Conservation (phyloP, 2,113 vertebrate genomes). For the Phaethon lepturus region DNA sequence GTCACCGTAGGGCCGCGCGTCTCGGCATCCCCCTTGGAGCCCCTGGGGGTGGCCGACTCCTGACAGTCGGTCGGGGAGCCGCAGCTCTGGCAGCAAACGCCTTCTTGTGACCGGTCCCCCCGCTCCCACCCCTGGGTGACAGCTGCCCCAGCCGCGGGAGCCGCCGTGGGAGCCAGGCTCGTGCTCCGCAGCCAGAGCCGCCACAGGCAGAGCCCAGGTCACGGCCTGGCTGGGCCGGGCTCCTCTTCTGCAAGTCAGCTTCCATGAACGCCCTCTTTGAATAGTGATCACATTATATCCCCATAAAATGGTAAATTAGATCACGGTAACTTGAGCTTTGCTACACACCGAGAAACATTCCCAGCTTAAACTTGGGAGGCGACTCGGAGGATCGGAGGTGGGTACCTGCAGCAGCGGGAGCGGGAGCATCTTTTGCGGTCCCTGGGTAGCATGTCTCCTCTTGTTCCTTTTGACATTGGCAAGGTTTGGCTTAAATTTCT, state of each 20-base stretch:
- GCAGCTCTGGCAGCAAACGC: neutral
- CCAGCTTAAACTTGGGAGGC: neutral
- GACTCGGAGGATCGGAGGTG: rapidly evolving
- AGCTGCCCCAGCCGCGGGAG: too few species aligned
- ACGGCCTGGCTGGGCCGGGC: rapidly evolving
- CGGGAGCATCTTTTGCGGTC: rapidly evolving
- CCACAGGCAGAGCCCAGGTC: rapidly evolving
- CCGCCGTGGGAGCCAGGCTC: too few species aligned
- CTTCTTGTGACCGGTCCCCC: rapidly evolving
- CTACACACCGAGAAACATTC: rapidly evolving
- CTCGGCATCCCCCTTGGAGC: neutral
- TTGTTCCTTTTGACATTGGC: rapidly evolving
- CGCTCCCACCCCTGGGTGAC: neutral
- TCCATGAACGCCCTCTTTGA: neutral
- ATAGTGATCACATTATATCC: rapidly evolving
- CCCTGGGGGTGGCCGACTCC: rapidly evolving
- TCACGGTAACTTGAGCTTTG: neutral
- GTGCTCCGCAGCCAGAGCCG: rapidly evolving
- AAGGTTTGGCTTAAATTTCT: neutral
- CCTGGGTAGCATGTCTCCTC: rapidly evolving
- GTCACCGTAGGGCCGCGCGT: rapidly evolving
- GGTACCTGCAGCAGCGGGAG: rapidly evolving
- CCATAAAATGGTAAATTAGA: neutral
- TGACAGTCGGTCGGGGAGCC: rapidly evolving
- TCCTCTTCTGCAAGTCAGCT: neutral